Conservation (phyloP, 2,888 invertebrate genomes). For the Sepioteuthis lessoniana region DNA sequence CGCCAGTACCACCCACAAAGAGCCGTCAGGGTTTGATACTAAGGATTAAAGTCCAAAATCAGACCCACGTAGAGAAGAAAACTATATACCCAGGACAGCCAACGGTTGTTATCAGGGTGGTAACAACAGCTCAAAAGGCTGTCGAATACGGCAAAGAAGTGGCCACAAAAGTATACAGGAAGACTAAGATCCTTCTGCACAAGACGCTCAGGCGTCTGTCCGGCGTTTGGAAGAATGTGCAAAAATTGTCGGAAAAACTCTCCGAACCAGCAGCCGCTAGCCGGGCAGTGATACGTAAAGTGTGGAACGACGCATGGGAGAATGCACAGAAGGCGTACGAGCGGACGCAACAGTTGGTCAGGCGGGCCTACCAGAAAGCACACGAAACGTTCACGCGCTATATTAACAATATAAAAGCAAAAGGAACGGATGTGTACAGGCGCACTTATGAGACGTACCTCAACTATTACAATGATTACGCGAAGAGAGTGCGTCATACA, state of each 20-base stretch:
- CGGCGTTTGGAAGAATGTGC: background rate
- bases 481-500: background rate
- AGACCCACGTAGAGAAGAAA: background rate
- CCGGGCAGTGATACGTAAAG: background rate
- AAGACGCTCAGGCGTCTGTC: conserved; percentile 41
- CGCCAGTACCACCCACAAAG: background rate
- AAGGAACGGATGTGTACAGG: background rate
- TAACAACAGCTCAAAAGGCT: background rate
- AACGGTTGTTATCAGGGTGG: background rate
- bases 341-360: background rate
- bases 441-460: background rate
- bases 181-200: conserved; percentile 44
- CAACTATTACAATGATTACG: conserved; percentile 2
- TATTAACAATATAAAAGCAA: background rate
- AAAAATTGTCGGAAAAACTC: background rate
- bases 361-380: background rate
- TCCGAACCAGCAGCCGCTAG: background rate
- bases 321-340: conserved; percentile 2
- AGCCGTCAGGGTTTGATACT: background rate
- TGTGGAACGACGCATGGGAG: background rate
- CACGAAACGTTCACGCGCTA: background rate
- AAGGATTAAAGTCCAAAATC: background rate
- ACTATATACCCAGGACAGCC: background rate
- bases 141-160: background rate
- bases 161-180: background rate